A percentile compares a stretch with the other conserved stretches of the same genome.
These are phyloP conservation scores for Drosophila nr. perissopoda DNA, from an alignment of 2,888 invertebrate species.

Conservation along the genomic window DNA sequence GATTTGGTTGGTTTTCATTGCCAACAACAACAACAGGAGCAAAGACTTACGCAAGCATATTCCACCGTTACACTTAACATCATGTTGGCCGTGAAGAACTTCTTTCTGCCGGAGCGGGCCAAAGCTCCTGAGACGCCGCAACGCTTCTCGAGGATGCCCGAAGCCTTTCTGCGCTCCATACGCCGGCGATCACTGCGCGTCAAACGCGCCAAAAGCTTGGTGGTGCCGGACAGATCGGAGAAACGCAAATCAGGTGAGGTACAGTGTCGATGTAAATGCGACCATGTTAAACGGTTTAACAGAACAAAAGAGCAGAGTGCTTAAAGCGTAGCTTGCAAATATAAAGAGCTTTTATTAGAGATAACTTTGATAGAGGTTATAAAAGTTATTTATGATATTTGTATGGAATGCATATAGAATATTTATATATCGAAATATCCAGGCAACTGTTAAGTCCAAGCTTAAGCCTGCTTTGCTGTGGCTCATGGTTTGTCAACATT, in stretches of 20 bases:
- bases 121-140: constrained; percentile 86
- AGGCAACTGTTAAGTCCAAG: background rate
- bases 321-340: background rate
- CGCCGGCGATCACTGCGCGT: constrained; percentile 90
- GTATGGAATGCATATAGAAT: background rate
- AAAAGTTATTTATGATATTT: background rate
- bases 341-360: background rate
- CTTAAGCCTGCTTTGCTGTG: background rate
- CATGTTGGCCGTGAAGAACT: constrained; percentile 91
- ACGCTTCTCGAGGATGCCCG: constrained; percentile 89
- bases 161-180: constrained; percentile 90
- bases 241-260: constrained; percentile 91
- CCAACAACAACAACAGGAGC: constrained; percentile 51
- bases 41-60: constrained; percentile 6
- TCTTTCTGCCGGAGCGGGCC: constrained; percentile 88
- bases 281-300: constrained; percentile 31
- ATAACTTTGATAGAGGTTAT: background rate
- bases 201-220: constrained; percentile 91
- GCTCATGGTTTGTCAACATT: background rate
- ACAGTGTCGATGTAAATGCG: constrained; percentile 75
- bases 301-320: background rate
- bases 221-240: constrained; percentile 89
- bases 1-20: constrained; percentile 52
- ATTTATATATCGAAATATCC: background rate
- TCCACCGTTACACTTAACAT: constrained; percentile 35